Evolutionary conservation across 2,888 invertebrate genomes (phyloP).

Genomic region (Melipona beecheii): DNA sequence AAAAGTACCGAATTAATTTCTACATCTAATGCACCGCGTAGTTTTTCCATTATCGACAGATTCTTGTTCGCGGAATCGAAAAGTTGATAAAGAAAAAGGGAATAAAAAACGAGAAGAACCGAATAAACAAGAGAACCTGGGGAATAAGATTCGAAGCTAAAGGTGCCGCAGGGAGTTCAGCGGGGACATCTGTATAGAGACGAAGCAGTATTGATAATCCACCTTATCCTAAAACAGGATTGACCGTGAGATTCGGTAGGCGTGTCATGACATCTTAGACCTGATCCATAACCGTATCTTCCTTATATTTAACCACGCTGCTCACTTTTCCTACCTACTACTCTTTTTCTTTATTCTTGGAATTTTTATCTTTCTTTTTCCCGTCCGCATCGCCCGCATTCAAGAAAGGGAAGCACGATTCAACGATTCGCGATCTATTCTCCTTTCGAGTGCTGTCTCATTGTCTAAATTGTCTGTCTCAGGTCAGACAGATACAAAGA

Average conservation of each 20-base stretch:
- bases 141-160: conserved; percentile 27
- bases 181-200: conserved; percentile 61
- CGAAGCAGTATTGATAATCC: conserved; percentile 68
- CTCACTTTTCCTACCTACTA: conserved; percentile 10
- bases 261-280: conserved; percentile 52
- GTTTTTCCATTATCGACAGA: too few relatives aligned
- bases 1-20: too few relatives aligned
- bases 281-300: conserved; percentile 26
- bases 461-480: background rate
- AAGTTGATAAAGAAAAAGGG: background rate
- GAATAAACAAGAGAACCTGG: background rate
- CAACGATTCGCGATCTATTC: background rate
- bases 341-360: background rate
- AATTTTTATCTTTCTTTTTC: background rate
- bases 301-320: conserved; percentile 16
- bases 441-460: background rate
- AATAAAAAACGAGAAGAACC: background rate
- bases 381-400: too few relatives aligned
- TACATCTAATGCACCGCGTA: too few relatives aligned
- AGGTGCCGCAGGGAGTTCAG: conserved; percentile 33
- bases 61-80: too few relatives aligned
- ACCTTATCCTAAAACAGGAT: conserved; percentile 73
- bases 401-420: background rate
- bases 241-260: conserved; percentile 58
- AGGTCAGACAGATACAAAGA: background rate